Conservation (phyloP, 2,888 invertebrate species). For the Odontomyia ornata region DNA sequence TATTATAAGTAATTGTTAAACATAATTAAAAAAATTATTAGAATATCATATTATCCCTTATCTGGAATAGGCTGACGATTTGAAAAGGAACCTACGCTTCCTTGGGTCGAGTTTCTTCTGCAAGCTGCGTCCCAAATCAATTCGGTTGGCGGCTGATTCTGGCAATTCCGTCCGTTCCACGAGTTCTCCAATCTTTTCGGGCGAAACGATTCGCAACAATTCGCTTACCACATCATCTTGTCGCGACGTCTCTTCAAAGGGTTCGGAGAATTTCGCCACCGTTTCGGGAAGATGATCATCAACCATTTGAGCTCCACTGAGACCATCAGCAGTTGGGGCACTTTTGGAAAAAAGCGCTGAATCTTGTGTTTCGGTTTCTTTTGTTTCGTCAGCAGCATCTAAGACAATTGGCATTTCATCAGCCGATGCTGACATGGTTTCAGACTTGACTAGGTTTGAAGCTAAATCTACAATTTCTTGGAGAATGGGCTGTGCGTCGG, state of each 20-base stretch:
- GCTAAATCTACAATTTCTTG: slow-evolving; percentile 14
- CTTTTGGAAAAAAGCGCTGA: slow-evolving; percentile 59
- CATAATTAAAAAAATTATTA: slow-evolving; percentile 21
- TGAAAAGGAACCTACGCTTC: slow-evolving; percentile 64
- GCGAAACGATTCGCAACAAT: background rate
- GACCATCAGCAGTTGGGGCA: slow-evolving; percentile 60
- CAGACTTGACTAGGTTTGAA: slow-evolving; percentile 52
- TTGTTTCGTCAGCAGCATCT: slow-evolving; percentile 62
- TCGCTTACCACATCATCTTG: background rate
- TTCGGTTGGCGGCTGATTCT: background rate
- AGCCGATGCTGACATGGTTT: slow-evolving; percentile 59
- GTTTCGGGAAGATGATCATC: background rate
- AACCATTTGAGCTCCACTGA: slow-evolving; percentile 26
- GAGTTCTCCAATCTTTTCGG: slow-evolving; percentile 24
- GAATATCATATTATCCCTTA: slow-evolving; percentile 49
- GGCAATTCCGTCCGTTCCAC: slow-evolving; percentile 15
- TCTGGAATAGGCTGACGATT: slow-evolving; percentile 57
- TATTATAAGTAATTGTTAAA: slow-evolving; percentile 45
- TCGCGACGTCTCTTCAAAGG: background rate
- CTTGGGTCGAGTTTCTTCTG: slow-evolving; percentile 64
- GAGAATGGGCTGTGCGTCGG: background rate
- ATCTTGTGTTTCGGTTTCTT: slow-evolving; percentile 59
- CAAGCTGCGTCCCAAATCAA: slow-evolving; percentile 59
- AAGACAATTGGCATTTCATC: slow-evolving; percentile 64
- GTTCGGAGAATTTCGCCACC: background rate